Evolutionary conservation across 2,888 invertebrate species (phyloP), one percentile per base, ranked within the genome.

Genomic region (Biston stratarius): DNA sequence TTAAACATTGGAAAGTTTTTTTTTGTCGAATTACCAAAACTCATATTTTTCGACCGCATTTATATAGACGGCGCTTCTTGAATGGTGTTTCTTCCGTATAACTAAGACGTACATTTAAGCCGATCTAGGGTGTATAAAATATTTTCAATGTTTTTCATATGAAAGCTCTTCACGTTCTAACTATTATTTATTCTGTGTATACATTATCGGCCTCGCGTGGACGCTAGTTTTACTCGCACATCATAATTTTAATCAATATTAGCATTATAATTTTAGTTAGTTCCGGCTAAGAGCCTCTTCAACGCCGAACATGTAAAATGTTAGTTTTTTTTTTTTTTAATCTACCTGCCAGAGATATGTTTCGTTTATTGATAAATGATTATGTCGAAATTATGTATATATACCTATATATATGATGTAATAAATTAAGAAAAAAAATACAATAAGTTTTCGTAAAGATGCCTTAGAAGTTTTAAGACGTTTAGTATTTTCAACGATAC

Each of bases 361-460:
- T 89, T 88, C 87, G 84, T 90, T 7, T 85, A 85, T 86, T 86
- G 86, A 86, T 70, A 87, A 87, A 88, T 89, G 83, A 88, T 87
- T 89, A 91, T 89, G 90, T 90, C 89, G 86, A 92, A 91, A 91
- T 92, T 92, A 91, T 93, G 91, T 93, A 92, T 92, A 92, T 91
- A 92, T 91, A 92, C 90, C 42, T 92, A 92, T 92, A 91, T 91
- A 91, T 92, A 91, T 90, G 90, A 89, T 90, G 88, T 92, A 91
- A 91, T 92, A 91, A 91, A 92, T 90, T 91, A 90, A 90, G 90
- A 91, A 88, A 89, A 85, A 83, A 91, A 90, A 88, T 89, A 91
- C 88, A 89, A 84, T 91, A 92, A 91, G 91, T 91, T 92, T 91
- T 92, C 90, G 89, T 91, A 90, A 90, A 84, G 85, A 87, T 90